Base-by-base conservation (phyloP, 2,888 invertebrate species). In the Diogma glabrata region DNA sequence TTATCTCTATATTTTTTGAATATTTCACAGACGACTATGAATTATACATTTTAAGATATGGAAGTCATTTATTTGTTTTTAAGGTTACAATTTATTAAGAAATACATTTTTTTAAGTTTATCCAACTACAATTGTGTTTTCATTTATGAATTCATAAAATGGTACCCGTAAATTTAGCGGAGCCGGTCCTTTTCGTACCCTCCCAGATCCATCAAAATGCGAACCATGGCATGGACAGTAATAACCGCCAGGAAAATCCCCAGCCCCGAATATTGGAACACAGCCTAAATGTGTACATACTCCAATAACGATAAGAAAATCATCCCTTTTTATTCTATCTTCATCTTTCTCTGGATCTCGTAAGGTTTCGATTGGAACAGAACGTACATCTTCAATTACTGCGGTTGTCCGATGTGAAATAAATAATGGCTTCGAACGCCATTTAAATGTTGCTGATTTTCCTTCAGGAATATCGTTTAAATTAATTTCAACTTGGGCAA, bases 181-280 rank as follows among this genome's bases (percentile, higher is more conserved):
- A 4, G 94, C 94, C 4, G 94, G 94, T 6, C 94, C 94, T 72
- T 92, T 93, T 57, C 95, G 82, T 64, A 95, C 92, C 59, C 96
- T 80, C 2, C 95, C 95, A 10, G 93, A 87, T 0, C 86, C 86
- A 69, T 96, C 95, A 69, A 95, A 96, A 69, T 96, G 96, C 30
- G 93, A 93, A 14, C 95, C 95, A 68, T 96, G 96, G 72, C 95
- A 96, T 0, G 95, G 96, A 63, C 96, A 96, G 72, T 92, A 96
- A 71, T 93, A 96, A 38, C 95, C 95, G 16, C 91, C 91, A n/a
- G n/a, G n/a, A 67, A 78, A 95, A 60, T 94, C 92, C 33, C 87
- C 87, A 38, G 87, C 77, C 67, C 88, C 84, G 16, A 91, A 84
- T 50, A 95, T 86, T 8, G 95, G 95, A 49, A 95, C 92, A 71